Evolutionary conservation across 2,113 vertebrate genomes (phyloP), one percentile per base, ranked within the genome.

Genomic region (Corythoichthys haematopterus): DNA sequence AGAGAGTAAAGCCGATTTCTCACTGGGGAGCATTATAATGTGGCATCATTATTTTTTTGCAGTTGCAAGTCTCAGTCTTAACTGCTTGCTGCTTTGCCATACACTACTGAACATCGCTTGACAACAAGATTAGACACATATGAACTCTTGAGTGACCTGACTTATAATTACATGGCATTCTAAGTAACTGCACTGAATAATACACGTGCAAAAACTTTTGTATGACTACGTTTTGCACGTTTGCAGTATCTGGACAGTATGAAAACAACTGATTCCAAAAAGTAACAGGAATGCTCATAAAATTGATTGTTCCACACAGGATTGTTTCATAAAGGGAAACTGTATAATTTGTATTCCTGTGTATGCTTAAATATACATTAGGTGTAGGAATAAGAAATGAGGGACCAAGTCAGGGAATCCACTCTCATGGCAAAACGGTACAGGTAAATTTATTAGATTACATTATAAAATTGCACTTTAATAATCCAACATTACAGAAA

Each of bases 371-470:
- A 10, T 28, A 10, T 15, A 58, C 40, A 43, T 0, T 28, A 6
- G 14, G 28, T 36, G 33, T 33, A 14, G 33, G 13, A 36, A 35
- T 35, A 57, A 57, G 28, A 36, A 35, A 57, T 74, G 75, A 85
- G 68, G 68, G 35, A 33, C 53, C 64, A 65, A 80, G 80, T 80
- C 72, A 73, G 73, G 59, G 59, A 71, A 86, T 72, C 75, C 48
- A 52, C 67, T 69, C 77, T 80, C 80, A 70, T 85, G 79, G 70
- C 70, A 76, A 76, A 45, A 68, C 72, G 74, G 59, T 66, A 64
- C 76, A 85, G 83, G 79, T 87, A 80, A 77, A 83, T 78, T 78
- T 28, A 28, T 28, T 28, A 28, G 20, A 28, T 28, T 28, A 28
- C 20, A 28, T 28, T 28, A 28, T 28, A 28, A 28, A 28, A 28